phyloP scores from a whole-genome alignment of 2,888 invertebrate species.

The Drosophila phalerata region DNA sequence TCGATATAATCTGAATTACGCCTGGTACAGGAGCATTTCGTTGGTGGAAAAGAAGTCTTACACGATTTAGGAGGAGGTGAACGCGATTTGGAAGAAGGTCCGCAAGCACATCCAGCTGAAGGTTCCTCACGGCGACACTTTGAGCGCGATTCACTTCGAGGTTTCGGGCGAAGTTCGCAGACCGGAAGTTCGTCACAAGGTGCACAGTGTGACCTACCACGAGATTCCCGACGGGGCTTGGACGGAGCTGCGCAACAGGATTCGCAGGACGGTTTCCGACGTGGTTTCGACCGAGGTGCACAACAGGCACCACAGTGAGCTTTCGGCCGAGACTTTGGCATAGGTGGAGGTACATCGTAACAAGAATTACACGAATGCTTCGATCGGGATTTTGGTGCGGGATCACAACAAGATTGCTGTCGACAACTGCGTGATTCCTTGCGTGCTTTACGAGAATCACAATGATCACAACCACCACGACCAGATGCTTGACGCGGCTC shows the following conservation, averaged over 20 bases:
- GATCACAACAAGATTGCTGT: not conserved
- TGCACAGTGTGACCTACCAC: not conserved
- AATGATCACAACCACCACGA: not conserved
- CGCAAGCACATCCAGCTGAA: not conserved
- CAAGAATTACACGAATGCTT: not conserved
- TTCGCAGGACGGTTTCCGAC: not conserved
- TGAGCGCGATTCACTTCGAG: not conserved
- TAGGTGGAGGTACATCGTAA: not conserved
- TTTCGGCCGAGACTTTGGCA: not conserved
- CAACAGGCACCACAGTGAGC: not conserved
- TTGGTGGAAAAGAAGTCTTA: no score
- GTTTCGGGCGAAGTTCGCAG: not conserved
- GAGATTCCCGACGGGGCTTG: not conserved
- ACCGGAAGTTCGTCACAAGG: not conserved
- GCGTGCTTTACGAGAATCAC: not conserved
- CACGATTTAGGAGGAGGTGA: not conserved
- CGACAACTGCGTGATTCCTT: not conserved
- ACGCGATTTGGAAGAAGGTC: not conserved
- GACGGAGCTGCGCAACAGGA: not conserved
- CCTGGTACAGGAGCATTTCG: not conserved
- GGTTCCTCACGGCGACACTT: not conserved
- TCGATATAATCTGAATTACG: constrained; percentile 29
- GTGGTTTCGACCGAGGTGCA: not conserved
- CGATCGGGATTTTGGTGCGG: not conserved
- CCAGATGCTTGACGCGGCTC: not conserved